Base-by-base conservation (phyloP, 2,797 vertebrate genomes). In the Cryptoblepharus egeriae region DNA sequence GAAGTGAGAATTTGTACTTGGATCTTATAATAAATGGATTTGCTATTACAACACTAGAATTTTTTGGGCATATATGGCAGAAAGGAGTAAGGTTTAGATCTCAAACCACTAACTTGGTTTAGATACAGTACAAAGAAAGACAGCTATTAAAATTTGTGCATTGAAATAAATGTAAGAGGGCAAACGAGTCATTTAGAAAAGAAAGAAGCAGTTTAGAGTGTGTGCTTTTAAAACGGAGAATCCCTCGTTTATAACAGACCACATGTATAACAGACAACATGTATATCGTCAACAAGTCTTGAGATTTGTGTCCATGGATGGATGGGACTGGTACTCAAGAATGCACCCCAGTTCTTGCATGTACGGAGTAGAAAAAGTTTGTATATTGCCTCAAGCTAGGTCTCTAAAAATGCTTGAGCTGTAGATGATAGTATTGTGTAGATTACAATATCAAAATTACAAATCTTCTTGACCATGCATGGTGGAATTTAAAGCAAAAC, bases 371-470 rank as follows among this genome's bases (percentile, higher is more conserved):
- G 45, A 24, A 22, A 35, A 35, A 35, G 9, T 3, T 42, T 3
- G 1, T 26, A 0, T 0, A 45, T 65, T 15, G 37, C 18, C 0
- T 35, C n/a, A 30, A 68, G 32, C 32, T 5, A 57, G 18, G 45
- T 35, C 65, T 87, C 61, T 57, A 77, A 60, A n/a, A 79, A 75
- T 32, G 67, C 72, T 75, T 63, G 18, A 61, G 12, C 37, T 78
- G 16, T 1, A 65, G n/a, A n/a, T n/a, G n/a, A n/a, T n/a, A n/a
- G n/a, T n/a, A n/a, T n/a, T n/a, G n/a, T n/a, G 45, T 12, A 49
- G 13, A 52, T 52, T 52, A 22, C 18, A 78, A 9, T 30, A 12
- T 13, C 60, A n/a, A n/a, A n/a, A n/a, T n/a, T n/a, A n/a, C n/a
- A 5, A 42, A 0, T 80, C 61, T 7, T 63, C 77, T 77, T 71